phyloP scores from a whole-genome alignment of 2,797 vertebrate species.

The Gymnodraco acuticeps region DNA sequence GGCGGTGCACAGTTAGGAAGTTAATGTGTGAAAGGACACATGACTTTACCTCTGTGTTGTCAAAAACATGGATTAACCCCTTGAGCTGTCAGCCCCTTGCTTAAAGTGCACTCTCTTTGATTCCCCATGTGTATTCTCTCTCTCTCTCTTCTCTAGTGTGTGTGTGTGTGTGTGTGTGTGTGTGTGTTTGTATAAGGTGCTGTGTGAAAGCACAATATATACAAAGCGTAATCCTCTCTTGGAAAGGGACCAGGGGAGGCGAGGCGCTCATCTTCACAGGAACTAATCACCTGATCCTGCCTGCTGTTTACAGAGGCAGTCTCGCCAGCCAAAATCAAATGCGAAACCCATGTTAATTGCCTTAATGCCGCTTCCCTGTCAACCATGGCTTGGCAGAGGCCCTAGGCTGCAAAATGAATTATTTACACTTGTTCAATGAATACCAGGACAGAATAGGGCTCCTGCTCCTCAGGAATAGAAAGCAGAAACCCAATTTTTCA shows the following conservation, averaged over 20 bases:
- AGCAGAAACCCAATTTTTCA: conserved; percentile 27
- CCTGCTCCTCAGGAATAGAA: conserved; percentile 36
- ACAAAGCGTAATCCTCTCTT: conserved; percentile 72
- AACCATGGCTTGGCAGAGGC: conserved; percentile 66
- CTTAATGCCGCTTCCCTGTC: conserved; percentile 74
- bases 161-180: not conserved
- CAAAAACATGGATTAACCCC: conserved; percentile 41
- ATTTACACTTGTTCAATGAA: conserved; percentile 56
- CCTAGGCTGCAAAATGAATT: conserved; percentile 48
- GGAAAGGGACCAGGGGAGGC: conserved; percentile 69
- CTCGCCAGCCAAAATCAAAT: conserved; percentile 76
- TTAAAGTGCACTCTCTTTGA: conserved; percentile 11
- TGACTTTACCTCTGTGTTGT: conserved; percentile 30
- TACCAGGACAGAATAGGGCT: conserved; percentile 36
- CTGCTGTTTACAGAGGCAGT: conserved; percentile 74
- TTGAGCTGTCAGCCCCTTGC: conserved; percentile 7
- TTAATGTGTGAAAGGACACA: conserved; percentile 26
- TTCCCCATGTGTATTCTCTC: not conserved
- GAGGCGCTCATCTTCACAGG: conserved; percentile 75
- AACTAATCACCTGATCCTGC: conserved; percentile 74
- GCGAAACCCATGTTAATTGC: conserved; percentile 82
- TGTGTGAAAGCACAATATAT: conserved; percentile 37
- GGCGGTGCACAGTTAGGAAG: conserved; percentile 40
- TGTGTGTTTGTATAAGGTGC: too few species aligned
- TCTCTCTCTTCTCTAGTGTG: conserved; percentile 22